phyloP scores from a whole-genome alignment of 2,797 vertebrate genomes.

The Adelosebastes latens region DNA sequence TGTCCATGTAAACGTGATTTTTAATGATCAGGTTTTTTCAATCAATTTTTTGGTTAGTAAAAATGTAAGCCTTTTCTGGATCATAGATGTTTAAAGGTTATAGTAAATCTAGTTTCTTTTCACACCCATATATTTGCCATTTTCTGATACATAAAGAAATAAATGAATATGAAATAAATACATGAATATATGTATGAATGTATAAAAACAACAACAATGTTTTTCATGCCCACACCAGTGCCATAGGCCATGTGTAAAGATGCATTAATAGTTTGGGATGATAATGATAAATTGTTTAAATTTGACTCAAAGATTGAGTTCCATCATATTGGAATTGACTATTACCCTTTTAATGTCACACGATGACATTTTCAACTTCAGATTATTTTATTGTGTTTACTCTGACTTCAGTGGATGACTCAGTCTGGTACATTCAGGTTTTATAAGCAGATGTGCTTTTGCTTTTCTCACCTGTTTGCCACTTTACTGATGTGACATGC shows the following conservation, averaged over 20 bases:
- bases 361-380: constrained; percentile 31
- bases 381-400: constrained; percentile 14
- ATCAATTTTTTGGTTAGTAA: neutral
- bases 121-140: neutral
- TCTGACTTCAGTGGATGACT: constrained; percentile 11
- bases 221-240: neutral
- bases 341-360: constrained; percentile 40
- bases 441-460: neutral
- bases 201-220: too few species aligned
- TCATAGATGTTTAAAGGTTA: neutral
- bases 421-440: neutral
- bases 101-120: neutral
- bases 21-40: neutral
- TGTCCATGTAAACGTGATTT: neutral
- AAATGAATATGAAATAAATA: neutral
- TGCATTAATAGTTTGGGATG: neutral
- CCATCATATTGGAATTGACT: constrained; percentile 12
- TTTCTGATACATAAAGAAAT: neutral
- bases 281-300: neutral
- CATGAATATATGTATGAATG: neutral
- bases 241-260: neutral
- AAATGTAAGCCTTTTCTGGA: neutral
- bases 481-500: neutral
- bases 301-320: neutral
- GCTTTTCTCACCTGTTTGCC: neutral